Evolutionary conservation across 2,888 invertebrate species (phyloP).

Genomic region (Agrotis exclamationis): DNA sequence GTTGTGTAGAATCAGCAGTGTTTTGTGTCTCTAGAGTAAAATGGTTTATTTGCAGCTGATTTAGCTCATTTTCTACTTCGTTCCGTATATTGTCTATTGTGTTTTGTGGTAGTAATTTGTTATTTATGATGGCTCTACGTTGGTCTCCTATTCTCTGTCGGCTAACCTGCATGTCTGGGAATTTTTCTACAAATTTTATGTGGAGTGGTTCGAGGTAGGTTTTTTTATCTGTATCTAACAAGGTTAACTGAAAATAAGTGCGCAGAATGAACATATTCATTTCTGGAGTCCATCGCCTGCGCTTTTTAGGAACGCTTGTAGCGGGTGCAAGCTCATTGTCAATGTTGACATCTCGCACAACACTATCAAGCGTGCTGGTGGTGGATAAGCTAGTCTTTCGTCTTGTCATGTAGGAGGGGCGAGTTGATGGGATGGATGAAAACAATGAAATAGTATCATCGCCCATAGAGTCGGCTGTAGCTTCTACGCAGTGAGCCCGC

Average conservation of each 20-base stretch:
- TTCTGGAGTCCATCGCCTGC: background rate
- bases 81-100: too few relatives aligned
- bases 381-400: background rate
- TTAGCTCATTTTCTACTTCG: background rate
- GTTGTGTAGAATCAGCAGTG: background rate
- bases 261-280: too few relatives aligned
- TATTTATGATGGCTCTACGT: background rate
- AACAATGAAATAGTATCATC: background rate
- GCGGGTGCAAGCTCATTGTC: background rate
- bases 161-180: background rate
- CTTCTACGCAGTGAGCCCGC: too few relatives aligned
- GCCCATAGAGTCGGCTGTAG: background rate
- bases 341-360: slow-evolving; percentile 2
- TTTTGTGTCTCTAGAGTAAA: background rate
- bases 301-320: background rate
- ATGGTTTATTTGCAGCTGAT: background rate
- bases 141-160: slow-evolving; percentile 9
- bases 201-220: slow-evolving; percentile 3
- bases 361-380: slow-evolving; percentile 5
- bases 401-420: slow-evolving; percentile 4
- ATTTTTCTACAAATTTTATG: background rate
- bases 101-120: background rate
- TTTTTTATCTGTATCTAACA: too few relatives aligned
- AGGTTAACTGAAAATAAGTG: too few relatives aligned
- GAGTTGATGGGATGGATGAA: background rate